phyloP scores from a whole-genome alignment of 2,888 invertebrate species.

The Microplitis manilae region DNA sequence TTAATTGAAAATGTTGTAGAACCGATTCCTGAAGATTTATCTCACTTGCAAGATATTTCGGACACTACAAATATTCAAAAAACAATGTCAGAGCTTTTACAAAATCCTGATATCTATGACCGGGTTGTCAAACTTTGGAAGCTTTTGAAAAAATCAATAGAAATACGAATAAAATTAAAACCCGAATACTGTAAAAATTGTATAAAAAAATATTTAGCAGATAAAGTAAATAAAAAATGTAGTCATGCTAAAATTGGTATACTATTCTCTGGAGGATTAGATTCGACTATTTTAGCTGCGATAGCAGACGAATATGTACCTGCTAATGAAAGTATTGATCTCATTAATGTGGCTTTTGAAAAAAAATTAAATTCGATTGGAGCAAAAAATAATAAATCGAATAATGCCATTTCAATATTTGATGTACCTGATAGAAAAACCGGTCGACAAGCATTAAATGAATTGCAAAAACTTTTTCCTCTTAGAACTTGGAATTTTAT shows the following conservation, averaged over 20 bases:
- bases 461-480: slow-evolving; percentile 81
- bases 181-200: slow-evolving; percentile 79
- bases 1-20: slow-evolving; percentile 67
- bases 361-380: slow-evolving; percentile 59
- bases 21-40: slow-evolving; percentile 60
- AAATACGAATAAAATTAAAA: slow-evolving; percentile 76
- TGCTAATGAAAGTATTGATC: slow-evolving; percentile 82
- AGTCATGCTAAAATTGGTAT: slow-evolving; percentile 79
- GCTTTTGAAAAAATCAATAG: slow-evolving; percentile 76
- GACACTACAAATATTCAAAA: slow-evolving; percentile 62
- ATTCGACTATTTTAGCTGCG: slow-evolving; percentile 92
- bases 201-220: slow-evolving; percentile 59
- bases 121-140: slow-evolving; percentile 73
- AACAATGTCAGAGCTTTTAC: slow-evolving; percentile 71
- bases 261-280: slow-evolving; percentile 96
- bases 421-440: slow-evolving; percentile 90
- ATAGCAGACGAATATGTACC: slow-evolving; percentile 82
- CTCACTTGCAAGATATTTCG: slow-evolving; percentile 56
- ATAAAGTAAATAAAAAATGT: slow-evolving; percentile 59
- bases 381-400: slow-evolving; percentile 35
- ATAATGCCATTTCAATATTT: slow-evolving; percentile 70
- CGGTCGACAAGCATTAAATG: slow-evolving; percentile 80
- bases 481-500: slow-evolving; percentile 86
- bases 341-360: slow-evolving; percentile 95
- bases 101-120: slow-evolving; percentile 66